Evolutionary conservation across 1,140 invertebrate species (phyloP), one percentile per base, ranked within the genome.

Genomic region (Drosophila albomicans): DNA sequence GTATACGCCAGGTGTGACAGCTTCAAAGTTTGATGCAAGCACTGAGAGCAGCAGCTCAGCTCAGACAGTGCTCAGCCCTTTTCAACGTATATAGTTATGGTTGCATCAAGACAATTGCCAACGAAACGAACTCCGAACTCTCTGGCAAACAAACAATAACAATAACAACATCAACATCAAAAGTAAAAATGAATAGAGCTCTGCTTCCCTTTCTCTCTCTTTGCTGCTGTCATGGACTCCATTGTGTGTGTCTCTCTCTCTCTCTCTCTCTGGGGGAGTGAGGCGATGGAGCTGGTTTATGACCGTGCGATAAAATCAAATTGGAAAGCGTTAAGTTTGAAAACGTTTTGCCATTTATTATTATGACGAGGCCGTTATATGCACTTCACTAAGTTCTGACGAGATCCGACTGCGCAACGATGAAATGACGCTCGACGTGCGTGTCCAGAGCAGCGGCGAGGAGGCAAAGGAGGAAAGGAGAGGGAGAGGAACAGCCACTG

Each of bases 261-360:
- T 25, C 20, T 25, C 20, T 25, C 20, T 25, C 20, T 25, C 20
- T 25, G 20, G 20, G 20, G 20, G 20, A 25, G 20, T 3, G 3
- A 25, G 20, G 38, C 15, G 52, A 41, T 16, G 10, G 41, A 28
- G 38, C 70, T 43, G 59, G 56, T 81, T 86, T 79, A 86, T 85
- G 76, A 56, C 57, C 68, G 10, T 8, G 61, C 78, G 71, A 86
- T 86, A 81, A 86, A 86, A 86, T 86, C 72, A 74, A 86, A 86
- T 86, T 86, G 82, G 77, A 79, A 73, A 67, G 71, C 72, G 73
- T 78, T 48, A 49, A 71, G 61, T 68, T 69, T 54, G 64, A 46
- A 61, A 76, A 78, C 74, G 82, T 64, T 78, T 64, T 51, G 68
- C 65, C 75, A 86, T 81, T 81, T 73, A 74, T 76, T 79, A 76